phyloP scores from a whole-genome alignment of 2,113 vertebrate species.

The Accipiter virgatus region DNA sequence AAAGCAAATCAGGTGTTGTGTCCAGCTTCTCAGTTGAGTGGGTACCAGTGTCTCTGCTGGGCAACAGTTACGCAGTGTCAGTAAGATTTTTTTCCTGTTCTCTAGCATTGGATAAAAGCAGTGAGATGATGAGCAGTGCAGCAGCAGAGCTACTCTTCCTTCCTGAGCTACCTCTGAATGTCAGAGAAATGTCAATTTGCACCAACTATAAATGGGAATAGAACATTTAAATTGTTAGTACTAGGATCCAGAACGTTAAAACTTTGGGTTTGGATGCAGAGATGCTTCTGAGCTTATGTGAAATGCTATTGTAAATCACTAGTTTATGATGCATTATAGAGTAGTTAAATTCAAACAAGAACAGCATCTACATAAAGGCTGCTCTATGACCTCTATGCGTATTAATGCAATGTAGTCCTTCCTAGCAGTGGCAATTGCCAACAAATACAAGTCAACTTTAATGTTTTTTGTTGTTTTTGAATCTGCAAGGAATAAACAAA shows the following conservation, averaged over 20 bases:
- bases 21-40: background rate
- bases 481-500: background rate
- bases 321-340: background rate
- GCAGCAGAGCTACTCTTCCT: background rate
- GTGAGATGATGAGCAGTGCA: background rate
- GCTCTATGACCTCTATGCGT: background rate
- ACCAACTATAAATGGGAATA: background rate
- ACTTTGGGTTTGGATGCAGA: background rate
- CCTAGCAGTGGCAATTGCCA: background rate
- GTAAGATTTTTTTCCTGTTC: background rate
- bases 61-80: background rate
- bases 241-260: background rate
- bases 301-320: background rate
- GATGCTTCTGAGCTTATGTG: background rate
- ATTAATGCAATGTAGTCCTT: background rate
- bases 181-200: background rate
- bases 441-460: background rate
- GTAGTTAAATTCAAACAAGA: background rate
- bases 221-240: background rate
- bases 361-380: background rate
- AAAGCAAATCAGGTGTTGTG: background rate
- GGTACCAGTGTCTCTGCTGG: background rate
- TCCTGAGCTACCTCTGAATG: background rate
- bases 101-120: background rate
- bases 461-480: background rate